Evolutionary conservation across 37 sponge, comb jelly and placozoan genomes (phyloP).

Genomic region (Beroe ovata): DNA sequence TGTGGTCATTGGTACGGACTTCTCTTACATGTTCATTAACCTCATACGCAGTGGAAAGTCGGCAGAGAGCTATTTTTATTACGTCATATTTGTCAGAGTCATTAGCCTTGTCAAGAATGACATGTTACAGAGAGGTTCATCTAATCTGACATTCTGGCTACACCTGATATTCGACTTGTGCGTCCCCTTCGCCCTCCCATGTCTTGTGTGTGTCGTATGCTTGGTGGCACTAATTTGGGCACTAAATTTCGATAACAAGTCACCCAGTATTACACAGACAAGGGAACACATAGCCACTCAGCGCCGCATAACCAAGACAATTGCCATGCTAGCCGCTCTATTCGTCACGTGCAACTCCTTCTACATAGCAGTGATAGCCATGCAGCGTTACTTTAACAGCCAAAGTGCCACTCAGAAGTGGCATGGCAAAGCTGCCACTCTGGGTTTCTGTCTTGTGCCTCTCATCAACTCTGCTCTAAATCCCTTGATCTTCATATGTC

Average conservation of each 20-base stretch:
- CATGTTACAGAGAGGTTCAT: not conserved
- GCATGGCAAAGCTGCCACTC: constrained; percentile 32
- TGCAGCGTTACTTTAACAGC: constrained; percentile 16
- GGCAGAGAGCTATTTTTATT: constrained; percentile 42
- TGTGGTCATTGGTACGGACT: not conserved
- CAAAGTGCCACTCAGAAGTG: not conserved
- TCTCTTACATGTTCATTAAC: not conserved
- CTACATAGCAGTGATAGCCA: not conserved
- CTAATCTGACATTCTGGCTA: not conserved
- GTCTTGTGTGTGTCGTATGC: constrained; percentile 35
- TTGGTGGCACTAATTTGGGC: constrained; percentile 19
- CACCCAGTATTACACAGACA: not conserved
- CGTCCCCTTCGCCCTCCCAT: constrained; percentile 30
- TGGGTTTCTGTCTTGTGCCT: constrained; percentile 46
- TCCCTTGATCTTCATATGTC: constrained; percentile 34
- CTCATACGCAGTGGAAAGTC: not conserved
- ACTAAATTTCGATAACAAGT: not conserved
- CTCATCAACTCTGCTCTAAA: constrained; percentile 45
- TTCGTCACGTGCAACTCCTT: constrained; percentile 50
- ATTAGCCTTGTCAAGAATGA: not conserved
- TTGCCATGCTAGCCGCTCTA: constrained; percentile 17
- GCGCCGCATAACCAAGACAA: constrained; percentile 13
- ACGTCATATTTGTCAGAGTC: constrained; percentile 18
- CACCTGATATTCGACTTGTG: constrained; percentile 21
- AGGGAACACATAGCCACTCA: not conserved